Evolutionary conservation across 2,113 vertebrate genomes (phyloP).

Genomic region (Himantopus leucocephalus): DNA sequence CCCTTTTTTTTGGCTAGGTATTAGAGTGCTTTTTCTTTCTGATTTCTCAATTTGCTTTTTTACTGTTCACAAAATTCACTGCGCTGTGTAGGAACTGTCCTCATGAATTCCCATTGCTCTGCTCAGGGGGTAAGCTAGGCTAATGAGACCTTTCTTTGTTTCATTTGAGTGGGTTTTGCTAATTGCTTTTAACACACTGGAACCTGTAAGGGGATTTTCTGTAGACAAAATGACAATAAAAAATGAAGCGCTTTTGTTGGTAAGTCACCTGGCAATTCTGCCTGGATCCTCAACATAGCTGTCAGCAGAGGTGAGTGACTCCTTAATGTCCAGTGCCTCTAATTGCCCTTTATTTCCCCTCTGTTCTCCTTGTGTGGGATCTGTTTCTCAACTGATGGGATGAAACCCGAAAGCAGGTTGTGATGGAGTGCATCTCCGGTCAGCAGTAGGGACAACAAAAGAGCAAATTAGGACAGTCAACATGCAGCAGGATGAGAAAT

Average conservation of each 20-base stretch:
- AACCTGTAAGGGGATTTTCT: conserved; percentile 32
- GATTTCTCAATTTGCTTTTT: not conserved
- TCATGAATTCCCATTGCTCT: conserved; percentile 25
- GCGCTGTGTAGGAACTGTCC: not conserved
- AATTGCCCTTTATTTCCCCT: conserved; percentile 27
- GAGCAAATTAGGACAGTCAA: not conserved
- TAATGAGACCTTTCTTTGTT: conserved; percentile 37
- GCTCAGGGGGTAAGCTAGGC: not conserved
- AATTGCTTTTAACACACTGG: conserved; percentile 51
- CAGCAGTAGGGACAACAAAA: not conserved
- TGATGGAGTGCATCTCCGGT: not conserved
- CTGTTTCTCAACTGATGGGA: not conserved
- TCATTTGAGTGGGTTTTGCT: conserved; percentile 45
- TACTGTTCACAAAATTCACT: not conserved
- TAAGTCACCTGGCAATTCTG: conserved; percentile 37
- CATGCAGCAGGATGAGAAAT: not conserved
- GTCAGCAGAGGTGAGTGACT: conserved; percentile 28
- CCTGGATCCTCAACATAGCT: not conserved
- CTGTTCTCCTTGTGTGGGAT: not conserved
- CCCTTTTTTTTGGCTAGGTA: not conserved
- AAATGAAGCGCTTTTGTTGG: not conserved
- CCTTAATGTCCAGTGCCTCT: not conserved
- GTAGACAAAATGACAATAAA: conserved; percentile 39
- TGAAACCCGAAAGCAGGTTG: not conserved
- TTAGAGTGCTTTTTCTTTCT: not conserved